These are phyloP conservation scores for Fissipunctia ypsillon DNA, from an alignment of 2,888 invertebrate species.

Conservation along the genomic window DNA sequence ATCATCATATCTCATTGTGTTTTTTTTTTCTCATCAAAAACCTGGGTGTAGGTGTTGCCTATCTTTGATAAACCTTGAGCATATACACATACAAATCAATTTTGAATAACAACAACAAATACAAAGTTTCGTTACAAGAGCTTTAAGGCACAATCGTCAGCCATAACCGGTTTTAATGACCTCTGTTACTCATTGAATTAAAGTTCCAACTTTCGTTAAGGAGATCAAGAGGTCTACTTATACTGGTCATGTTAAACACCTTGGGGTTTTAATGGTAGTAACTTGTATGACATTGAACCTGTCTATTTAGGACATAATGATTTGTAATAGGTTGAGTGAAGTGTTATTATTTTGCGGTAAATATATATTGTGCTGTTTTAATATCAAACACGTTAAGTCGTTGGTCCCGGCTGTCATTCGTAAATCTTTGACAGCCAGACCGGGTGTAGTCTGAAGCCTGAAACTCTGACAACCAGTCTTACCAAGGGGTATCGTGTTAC, in stretches of 20 bases:
- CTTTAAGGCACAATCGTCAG: slow-evolving; percentile 73
- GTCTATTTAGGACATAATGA: slow-evolving; percentile 74
- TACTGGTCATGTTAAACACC: slow-evolving; percentile 68
- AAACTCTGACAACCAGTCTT: neutral
- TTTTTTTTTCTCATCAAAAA: slow-evolving; percentile 66
- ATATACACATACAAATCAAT: slow-evolving; percentile 41
- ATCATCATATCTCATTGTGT: slow-evolving; percentile 67
- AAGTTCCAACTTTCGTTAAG: slow-evolving; percentile 46
- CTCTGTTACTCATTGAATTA: slow-evolving; percentile 57
- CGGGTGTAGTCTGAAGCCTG: neutral
- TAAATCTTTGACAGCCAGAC: neutral
- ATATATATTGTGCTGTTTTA: slow-evolving; percentile 30
- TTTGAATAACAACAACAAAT: slow-evolving; percentile 61
- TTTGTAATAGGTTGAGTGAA: slow-evolving; percentile 70
- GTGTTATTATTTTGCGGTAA: slow-evolving; percentile 55
- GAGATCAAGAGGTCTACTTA: slow-evolving; percentile 61
- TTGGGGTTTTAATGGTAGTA: slow-evolving; percentile 67
- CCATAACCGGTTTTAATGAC: slow-evolving; percentile 74
- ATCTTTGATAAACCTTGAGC: slow-evolving; percentile 36
- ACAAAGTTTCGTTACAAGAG: slow-evolving; percentile 60
- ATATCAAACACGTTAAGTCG: slow-evolving; percentile 1
- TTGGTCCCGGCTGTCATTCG: neutral
- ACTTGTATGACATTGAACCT: slow-evolving; percentile 67
- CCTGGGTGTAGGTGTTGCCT: slow-evolving; percentile 51
- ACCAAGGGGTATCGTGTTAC: neutral